Evolutionary conservation across 2,888 invertebrate species (phyloP), one percentile per base, ranked within the genome.

Genomic region (Pseudococcus jackbeardsleyi): DNA sequence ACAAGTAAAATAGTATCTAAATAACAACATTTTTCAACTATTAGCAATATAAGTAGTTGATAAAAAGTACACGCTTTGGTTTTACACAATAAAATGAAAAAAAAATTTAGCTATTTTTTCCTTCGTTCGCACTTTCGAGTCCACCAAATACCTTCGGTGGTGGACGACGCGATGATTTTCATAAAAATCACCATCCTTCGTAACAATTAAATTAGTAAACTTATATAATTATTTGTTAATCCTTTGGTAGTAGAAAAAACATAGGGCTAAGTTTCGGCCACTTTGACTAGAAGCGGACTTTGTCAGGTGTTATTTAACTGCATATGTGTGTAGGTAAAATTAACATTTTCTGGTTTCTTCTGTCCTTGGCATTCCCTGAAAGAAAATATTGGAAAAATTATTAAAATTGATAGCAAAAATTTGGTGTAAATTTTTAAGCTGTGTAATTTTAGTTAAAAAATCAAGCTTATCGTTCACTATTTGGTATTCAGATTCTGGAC

Each of bases 301-400:
- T 90, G 90, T 90, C 90, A 90, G 89, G 90, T 90, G 89, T 90
- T 90, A 89, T 89, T 90, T 88, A 90, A 89, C 89, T 90, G 90
- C 89, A 89, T 88, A 89, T 89, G 90, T 64, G 93, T 94, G 94
- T 92, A 94, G 95, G 92, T 90, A 90, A 90, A 95, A 92, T 94
- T 95, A 95, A 95, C 95, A 94, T 94, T 95, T 95, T 95, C 95
- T 95, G 94, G 94, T 94, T 95, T 95, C 95, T 95, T 95, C 95
- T 95, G 95, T 95, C 93, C 93, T 92, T 95, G 95, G 95, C 94
- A 95, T 94, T 95, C 95, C 95, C 95, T 95, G 93, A 46, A 91
- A 91, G 89, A 89, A 90, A 89, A 89, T n/a, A n/a, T 90, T 91
- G 89, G 77, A 89, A 89, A 88, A 89, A 88, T 72, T 4, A 17